Base-by-base conservation (phyloP, 2,888 invertebrate species). In the Tipula unca region DNA sequence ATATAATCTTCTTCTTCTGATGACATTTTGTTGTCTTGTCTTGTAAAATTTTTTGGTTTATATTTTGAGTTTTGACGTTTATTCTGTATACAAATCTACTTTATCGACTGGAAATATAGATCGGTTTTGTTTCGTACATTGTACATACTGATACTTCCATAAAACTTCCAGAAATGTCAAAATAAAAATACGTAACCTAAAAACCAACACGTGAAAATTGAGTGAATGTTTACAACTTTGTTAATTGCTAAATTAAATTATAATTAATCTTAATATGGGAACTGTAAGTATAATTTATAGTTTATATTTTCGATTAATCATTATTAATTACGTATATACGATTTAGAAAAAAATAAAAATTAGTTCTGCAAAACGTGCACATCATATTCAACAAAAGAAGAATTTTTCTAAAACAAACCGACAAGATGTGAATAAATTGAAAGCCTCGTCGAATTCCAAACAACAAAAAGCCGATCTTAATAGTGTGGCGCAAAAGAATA, bases 1-100 rank as follows among this genome's bases (percentile, higher is more conserved):
- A 95, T 94, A 87, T 95, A 95, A 90, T 95, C 95, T 85, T 92
- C 92, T 85, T 94, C 94, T 1, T 94, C 94, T 85, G 93, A 93
- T 0, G 93, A 93, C 93, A 93, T 93, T 86, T 29, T 87, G 14
- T 36, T 36, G n/a, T n/a, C n/a, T n/a, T n/a, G n/a, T 10, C 6
- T 17, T 54, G 17, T 13, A 20, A 5, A 48, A 48, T n/a, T 32
- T 32, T 3, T 48, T 69, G 20, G 25, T 54, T 69, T 69, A 6
- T 83, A 17, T 86, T 85, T 35, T 85, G 32, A 42, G 4, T 86
- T 85, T 69, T 85, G 54, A 36, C 85, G 14, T 20, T 32, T 85
- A 83, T n/a, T 35, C n/a, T 29, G 8, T 32, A 14, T 14, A 32
- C n/a, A 32, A 1, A 2, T 82, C 35, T 17, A n/a, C n/a, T 8